Evolutionary conservation across 2,888 invertebrate genomes (phyloP).

Genomic region (Dynastes hyllus): DNA sequence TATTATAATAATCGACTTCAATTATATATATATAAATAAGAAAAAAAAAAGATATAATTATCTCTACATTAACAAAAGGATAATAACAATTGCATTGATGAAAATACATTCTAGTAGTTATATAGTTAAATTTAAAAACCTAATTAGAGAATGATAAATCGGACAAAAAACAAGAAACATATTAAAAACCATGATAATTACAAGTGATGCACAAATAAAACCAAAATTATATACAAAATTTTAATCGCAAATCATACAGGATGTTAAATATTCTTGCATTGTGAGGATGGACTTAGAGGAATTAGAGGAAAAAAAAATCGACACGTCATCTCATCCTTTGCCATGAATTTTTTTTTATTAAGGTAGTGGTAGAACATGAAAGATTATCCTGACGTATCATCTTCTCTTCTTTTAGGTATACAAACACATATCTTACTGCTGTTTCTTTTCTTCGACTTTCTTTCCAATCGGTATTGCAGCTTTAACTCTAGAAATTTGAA

Average conservation of each 20-base stretch:
- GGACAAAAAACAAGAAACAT: constrained; percentile 52
- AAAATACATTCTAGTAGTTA: constrained; percentile 34
- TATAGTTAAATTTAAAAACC: constrained; percentile 41
- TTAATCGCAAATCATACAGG: constrained; percentile 58
- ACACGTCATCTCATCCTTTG: constrained; percentile 51
- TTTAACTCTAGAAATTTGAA: constrained; percentile 80
- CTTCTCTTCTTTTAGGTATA: constrained; percentile 14
- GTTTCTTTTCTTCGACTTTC: constrained; percentile 89
- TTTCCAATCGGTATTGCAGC: constrained; percentile 92
- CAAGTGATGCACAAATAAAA: constrained; percentile 56
- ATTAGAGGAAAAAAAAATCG: constrained; percentile 45
- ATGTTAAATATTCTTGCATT: constrained; percentile 53
- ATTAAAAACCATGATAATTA: constrained; percentile 34
- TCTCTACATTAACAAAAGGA: constrained; percentile 54
- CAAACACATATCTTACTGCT: constrained; percentile 77
- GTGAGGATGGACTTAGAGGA: constrained; percentile 56
- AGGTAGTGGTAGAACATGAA: constrained; percentile 38
- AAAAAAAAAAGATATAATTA: constrained; percentile 54
- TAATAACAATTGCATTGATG: constrained; percentile 58
- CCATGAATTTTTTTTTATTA: constrained; percentile 43
- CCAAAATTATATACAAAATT: constrained; percentile 58
- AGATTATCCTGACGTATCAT: constrained; percentile 46
- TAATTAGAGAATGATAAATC: constrained; percentile 59
- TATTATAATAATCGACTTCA: constrained; percentile 54
- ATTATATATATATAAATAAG: constrained; percentile 56